Evolutionary conservation across 1,140 invertebrate genomes (phyloP).

Genomic region (Philopotamus ludificatus): DNA sequence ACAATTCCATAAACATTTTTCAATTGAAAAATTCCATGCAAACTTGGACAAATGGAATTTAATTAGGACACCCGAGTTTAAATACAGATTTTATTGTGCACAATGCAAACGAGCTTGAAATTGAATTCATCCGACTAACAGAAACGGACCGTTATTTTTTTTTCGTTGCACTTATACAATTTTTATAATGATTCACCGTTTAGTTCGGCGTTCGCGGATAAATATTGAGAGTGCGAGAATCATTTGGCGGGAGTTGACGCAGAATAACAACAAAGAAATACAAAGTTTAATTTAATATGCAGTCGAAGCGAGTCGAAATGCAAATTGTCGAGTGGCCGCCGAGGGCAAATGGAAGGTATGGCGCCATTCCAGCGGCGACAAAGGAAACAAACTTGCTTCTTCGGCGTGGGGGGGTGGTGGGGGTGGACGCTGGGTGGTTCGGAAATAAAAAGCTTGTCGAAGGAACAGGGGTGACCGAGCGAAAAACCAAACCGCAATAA

Average conservation of each 20-base stretch:
- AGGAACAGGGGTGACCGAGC: not conserved
- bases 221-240: too few species aligned
- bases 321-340: not conserved
- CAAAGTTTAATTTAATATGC: not conserved
- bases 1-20: not conserved
- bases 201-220: too few species aligned
- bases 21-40: not conserved
- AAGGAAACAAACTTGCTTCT: conserved; percentile 9
- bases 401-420: not conserved
- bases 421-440: too few species aligned
- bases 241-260: too few species aligned
- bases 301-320: not conserved
- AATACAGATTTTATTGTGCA: too few species aligned
- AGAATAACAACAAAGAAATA: not conserved
- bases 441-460: conserved; percentile 4
- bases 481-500: conserved; percentile 12
- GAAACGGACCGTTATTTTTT: too few species aligned
- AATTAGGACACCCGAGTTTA: too few species aligned
- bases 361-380: conserved; percentile 6
- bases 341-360: conserved; percentile 8
- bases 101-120: too few species aligned
- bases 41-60: not conserved
- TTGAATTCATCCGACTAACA: too few species aligned
- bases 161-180: too few species aligned
- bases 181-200: too few species aligned